These are phyloP conservation scores for Orussus abietinus DNA, from an alignment of 1,140 invertebrate species.

Conservation along the genomic window DNA sequence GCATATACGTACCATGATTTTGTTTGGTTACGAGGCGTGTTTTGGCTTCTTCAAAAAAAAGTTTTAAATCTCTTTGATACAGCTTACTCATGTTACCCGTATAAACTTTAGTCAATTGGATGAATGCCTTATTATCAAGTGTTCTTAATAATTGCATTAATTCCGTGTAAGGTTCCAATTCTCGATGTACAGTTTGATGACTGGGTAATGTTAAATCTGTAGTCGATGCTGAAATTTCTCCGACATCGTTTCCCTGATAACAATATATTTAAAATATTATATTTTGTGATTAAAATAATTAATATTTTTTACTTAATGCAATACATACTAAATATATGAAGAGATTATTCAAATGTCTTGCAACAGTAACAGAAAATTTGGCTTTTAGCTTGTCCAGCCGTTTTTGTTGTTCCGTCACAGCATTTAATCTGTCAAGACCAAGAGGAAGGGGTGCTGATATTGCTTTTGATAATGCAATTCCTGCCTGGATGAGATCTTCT, in stretches of 20 bases:
- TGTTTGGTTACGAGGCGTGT: constrained; percentile 49
- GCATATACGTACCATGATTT: constrained; percentile 29
- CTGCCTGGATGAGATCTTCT: constrained; percentile 73
- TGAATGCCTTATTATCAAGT: constrained; percentile 79
- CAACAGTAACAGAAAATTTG: constrained; percentile 80
- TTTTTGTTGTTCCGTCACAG: constrained; percentile 85
- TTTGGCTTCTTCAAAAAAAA: constrained; percentile 76
- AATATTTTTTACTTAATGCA: no score
- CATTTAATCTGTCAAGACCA: constrained; percentile 62
- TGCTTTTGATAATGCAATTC: constrained; percentile 73
- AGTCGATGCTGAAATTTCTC: constrained; percentile 55
- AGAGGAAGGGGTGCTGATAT: constrained; percentile 55
- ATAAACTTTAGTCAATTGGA: constrained; percentile 76
- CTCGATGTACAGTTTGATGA: constrained; percentile 75
- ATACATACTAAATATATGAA: constrained; percentile 82
- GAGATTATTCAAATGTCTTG: constrained; percentile 85
- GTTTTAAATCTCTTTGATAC: constrained; percentile 78
- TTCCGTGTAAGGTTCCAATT: constrained; percentile 79
- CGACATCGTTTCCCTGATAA: constrained; percentile 63
- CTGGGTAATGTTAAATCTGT: constrained; percentile 67
- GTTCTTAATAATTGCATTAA: constrained; percentile 88
- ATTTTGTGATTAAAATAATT: constrained; percentile 3
- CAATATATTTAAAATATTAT: constrained; percentile 11
- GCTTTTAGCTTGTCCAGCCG: constrained; percentile 78
- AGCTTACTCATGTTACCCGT: constrained; percentile 73